Conservation (phyloP, 1,140 invertebrate species). For the Chrysoperla carnea region DNA sequence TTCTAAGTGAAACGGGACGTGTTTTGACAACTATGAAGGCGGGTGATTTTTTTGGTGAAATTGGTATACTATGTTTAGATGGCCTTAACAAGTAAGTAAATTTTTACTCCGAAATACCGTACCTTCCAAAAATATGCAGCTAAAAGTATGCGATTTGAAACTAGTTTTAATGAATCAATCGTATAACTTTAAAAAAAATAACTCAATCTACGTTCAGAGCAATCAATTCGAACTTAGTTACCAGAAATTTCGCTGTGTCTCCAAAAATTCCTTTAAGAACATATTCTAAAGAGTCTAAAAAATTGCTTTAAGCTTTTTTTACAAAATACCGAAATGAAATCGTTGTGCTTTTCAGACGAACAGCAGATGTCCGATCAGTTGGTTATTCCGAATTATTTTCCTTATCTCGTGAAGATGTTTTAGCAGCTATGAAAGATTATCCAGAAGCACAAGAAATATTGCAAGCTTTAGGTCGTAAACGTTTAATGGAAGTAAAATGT, state of each 20-base stretch:
- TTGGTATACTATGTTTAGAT: constrained; percentile 89
- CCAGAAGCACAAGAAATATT: constrained; percentile 90
- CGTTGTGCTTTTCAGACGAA: constrained; percentile 44
- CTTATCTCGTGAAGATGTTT: constrained; percentile 82
- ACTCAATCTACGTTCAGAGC: too few species aligned
- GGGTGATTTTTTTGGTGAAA: constrained; percentile 95
- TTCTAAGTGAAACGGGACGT: constrained; percentile 82
- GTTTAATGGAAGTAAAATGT: constrained; percentile 64
- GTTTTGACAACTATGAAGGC: constrained; percentile 93
- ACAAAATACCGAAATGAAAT: too few species aligned
- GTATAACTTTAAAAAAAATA: too few species aligned
- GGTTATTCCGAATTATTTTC: constrained; percentile 93
- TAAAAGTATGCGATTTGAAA: too few species aligned
- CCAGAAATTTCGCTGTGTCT: too few species aligned
- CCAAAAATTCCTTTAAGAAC: too few species aligned
- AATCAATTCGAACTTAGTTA: too few species aligned
- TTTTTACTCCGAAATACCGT: constrained; percentile 1
- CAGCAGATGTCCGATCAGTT: constrained; percentile 88
- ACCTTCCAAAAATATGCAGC: neutral
- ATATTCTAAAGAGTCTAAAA: too few species aligned
- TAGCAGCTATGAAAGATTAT: constrained; percentile 90
- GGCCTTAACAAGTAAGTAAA: constrained; percentile 80
- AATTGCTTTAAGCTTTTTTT: too few species aligned
- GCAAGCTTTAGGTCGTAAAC: constrained; percentile 67
- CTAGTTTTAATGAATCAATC: too few species aligned